Evolutionary conservation across 2,888 invertebrate species (phyloP).

Genomic region (Perizoma affinitatum): DNA sequence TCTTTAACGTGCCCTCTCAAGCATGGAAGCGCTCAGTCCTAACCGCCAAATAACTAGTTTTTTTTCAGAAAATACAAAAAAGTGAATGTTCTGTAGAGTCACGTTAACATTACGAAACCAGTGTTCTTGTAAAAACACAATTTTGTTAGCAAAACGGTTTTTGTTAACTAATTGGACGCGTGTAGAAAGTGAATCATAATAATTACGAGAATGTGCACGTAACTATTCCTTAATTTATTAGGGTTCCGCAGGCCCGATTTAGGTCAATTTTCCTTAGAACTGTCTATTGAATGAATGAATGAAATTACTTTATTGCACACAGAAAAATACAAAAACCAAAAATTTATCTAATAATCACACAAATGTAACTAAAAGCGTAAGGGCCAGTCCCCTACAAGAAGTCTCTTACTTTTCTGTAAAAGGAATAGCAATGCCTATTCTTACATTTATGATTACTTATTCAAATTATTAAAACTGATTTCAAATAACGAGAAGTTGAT

Average conservation of each 20-base stretch:
- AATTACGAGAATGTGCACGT: slow-evolving; percentile 18
- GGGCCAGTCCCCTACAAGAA: no score
- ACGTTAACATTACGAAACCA: slow-evolving; percentile 18
- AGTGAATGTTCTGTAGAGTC: slow-evolving; percentile 13
- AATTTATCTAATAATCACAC: no score
- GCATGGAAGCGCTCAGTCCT: no score
- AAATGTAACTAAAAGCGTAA: not conserved
- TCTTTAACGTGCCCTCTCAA: no score
- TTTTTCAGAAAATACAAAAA: slow-evolving; percentile 14
- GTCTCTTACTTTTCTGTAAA: no score
- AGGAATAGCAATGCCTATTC: no score
- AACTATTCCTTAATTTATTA: slow-evolving; percentile 14
- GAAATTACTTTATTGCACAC: no score
- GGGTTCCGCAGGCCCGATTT: slow-evolving; percentile 1
- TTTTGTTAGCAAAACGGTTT: slow-evolving; percentile 16
- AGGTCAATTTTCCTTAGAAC: not conserved
- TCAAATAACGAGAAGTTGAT: no score
- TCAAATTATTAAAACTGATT: no score
- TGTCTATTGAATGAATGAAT: no score
- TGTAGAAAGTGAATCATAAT: slow-evolving; percentile 23
- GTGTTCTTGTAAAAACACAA: slow-evolving; percentile 14
- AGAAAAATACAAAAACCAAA: no score
- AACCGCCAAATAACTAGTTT: not conserved
- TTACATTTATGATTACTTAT: no score
- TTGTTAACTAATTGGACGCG: slow-evolving; percentile 21